These are phyloP conservation scores for Habropoda laboriosa DNA, from an alignment of 1,140 invertebrate genomes.

Conservation along the genomic window DNA sequence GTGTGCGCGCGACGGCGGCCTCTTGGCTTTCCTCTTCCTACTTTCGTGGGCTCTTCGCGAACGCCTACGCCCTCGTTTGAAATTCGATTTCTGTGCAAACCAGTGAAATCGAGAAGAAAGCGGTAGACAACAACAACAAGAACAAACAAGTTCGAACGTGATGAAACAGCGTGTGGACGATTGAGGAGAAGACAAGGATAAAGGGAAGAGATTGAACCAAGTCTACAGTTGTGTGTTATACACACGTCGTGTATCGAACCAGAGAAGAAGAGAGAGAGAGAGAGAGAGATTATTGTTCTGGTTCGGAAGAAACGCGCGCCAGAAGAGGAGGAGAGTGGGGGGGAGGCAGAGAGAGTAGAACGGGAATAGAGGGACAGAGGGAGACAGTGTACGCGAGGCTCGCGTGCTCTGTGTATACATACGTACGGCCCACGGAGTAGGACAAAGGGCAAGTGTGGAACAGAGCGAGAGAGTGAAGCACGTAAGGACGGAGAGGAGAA, in stretches of 20 bases:
- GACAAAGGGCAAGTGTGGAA: slow-evolving; percentile 27
- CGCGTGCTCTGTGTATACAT: background rate
- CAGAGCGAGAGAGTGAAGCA: background rate
- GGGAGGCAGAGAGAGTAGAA: background rate
- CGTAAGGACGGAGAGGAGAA: slow-evolving; percentile 21
- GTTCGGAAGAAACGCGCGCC: background rate
- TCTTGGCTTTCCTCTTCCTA: too few species aligned
- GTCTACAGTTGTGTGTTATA: background rate
- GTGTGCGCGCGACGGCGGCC: too few species aligned
- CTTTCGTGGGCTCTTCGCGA: too few species aligned
- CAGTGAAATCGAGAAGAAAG: slow-evolving; percentile 52
- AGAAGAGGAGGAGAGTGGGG: background rate
- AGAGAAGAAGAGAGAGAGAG: background rate
- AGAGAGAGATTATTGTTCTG: background rate
- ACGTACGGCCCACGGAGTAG: slow-evolving; percentile 14
- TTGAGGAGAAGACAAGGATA: background rate
- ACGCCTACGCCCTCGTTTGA: slow-evolving; percentile 21
- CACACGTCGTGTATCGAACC: background rate
- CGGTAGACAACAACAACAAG: too few species aligned
- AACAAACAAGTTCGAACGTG: too few species aligned
- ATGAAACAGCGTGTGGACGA: too few species aligned
- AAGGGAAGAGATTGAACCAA: background rate
- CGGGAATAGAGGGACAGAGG: slow-evolving; percentile 7
- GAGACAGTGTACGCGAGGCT: background rate
- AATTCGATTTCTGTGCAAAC: slow-evolving; percentile 58